Conservation (phyloP, 1,140 invertebrate species). For the Phenacoccus solenopsis region DNA sequence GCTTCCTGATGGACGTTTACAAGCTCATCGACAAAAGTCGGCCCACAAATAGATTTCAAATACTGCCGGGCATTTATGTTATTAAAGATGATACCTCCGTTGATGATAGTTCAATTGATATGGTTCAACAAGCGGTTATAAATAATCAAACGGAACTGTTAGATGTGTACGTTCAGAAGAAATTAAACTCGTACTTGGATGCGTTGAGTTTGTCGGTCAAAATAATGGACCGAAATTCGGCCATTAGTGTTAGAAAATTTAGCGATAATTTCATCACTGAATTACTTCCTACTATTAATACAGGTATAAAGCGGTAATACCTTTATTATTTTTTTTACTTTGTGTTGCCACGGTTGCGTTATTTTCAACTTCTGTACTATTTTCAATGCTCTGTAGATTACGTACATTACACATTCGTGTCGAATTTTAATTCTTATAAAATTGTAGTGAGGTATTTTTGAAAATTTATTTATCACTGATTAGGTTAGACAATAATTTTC, state of each 20-base stretch:
- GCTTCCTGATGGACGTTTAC: not conserved
- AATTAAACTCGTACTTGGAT: not conserved
- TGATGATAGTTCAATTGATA: not conserved
- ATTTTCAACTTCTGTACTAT: too few species aligned
- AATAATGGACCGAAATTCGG: conserved; percentile 8
- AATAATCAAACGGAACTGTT: not conserved
- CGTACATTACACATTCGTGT: too few species aligned
- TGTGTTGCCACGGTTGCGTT: too few species aligned
- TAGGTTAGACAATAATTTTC: too few species aligned
- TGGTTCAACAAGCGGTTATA: not conserved
- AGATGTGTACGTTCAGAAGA: not conserved
- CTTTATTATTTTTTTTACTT: too few species aligned
- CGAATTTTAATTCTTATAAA: too few species aligned
- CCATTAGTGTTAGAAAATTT: not conserved
- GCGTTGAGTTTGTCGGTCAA: not conserved
- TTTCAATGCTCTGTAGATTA: too few species aligned
- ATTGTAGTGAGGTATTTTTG: too few species aligned
- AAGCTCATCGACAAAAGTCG: not conserved
- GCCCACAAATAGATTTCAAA: not conserved
- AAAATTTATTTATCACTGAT: too few species aligned
- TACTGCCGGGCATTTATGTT: not conserved
- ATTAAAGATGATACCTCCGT: not conserved
- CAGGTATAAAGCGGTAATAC: not conserved
- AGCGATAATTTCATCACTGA: conserved; percentile 5
- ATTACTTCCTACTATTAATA: not conserved